Base-by-base conservation (phyloP, 2,888 invertebrate genomes). In the Apotomis turbidana region DNA sequence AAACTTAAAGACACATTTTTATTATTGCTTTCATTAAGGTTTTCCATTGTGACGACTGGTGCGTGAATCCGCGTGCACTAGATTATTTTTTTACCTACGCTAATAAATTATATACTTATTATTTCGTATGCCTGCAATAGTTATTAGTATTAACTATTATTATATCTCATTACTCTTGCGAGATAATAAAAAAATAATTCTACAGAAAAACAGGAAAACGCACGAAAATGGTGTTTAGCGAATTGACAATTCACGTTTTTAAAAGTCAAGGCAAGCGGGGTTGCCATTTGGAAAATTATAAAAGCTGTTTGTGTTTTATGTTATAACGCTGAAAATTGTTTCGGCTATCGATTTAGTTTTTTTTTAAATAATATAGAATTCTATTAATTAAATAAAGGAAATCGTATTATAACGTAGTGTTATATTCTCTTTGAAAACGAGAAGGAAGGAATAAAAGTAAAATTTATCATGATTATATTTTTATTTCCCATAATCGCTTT, bases 1-100 rank as follows among this genome's bases (percentile, higher is more conserved):
- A 93, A 86, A 84, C 89, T 90, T 13, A 92, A 83, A 74, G 93
- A 90, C 87, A 90, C 87, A 87, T 91, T 92, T 87, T 92, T 91
- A 85, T 90, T 91, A 84, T 87, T 89, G 79, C 83, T 85, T 78
- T 84, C 83, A 80, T 90, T 89, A 84, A 87, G 86, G 85, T 91
- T 92, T 85, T 90, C 93, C 93, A 93, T 93, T 85, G 87, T 90
- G 82, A 71, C 76, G 74, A 75, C 51, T 73, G 71, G 69, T 75
- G 77, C 77, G 77, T 77, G 76, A 76, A 76, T 74, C 74, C 77
- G 75, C 77, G 76, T 76, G 76, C 51, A 71, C 71, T 52, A 68
- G 67, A 73, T 71, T 63, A 58, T 36, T 51, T 41, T 44, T 57
- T 69, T 70, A 70, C 64, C 62, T 58, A 67, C 46, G 44, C 27